These are phyloP conservation scores for Macrosoma leucophasiata DNA, from an alignment of 2,888 invertebrate genomes.

Conservation along the genomic window DNA sequence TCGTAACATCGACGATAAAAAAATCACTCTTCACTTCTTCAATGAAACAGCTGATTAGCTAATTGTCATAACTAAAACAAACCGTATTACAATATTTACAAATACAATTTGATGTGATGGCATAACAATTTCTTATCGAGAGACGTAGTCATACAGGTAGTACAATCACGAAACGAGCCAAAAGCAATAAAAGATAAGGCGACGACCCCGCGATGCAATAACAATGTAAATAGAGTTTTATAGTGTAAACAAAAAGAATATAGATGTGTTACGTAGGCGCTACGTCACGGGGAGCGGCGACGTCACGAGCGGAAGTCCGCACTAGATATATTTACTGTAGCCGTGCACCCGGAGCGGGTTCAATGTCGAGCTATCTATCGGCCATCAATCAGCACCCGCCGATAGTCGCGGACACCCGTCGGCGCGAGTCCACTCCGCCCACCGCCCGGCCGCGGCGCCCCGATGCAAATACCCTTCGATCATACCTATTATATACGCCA, in stretches of 20 bases:
- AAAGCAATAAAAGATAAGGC: constrained; percentile 66
- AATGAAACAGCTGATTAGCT: too few relatives aligned
- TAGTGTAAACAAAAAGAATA: constrained; percentile 70
- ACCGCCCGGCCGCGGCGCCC: constrained; percentile 16
- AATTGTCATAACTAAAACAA: too few relatives aligned
- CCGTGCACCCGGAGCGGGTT: constrained; percentile 54
- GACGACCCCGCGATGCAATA: constrained; percentile 63
- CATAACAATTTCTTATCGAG: too few relatives aligned
- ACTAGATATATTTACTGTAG: constrained; percentile 61
- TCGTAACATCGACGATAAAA: too few relatives aligned
- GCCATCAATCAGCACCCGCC: constrained; percentile 60
- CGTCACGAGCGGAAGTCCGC: constrained; percentile 70
- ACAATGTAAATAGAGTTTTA: constrained; percentile 67
- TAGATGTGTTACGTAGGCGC: constrained; percentile 56
- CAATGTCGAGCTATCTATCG: constrained; percentile 73
- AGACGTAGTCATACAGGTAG: too few relatives aligned
- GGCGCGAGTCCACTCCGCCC: constrained; percentile 21
- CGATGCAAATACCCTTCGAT: constrained; percentile 10
- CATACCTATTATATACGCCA: constrained; percentile 10
- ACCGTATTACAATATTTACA: too few relatives aligned
- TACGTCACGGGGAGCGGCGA: constrained; percentile 58
- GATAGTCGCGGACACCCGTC: constrained; percentile 28
- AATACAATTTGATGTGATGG: too few relatives aligned
- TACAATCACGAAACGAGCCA: constrained; percentile 37
- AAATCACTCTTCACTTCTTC: too few relatives aligned